A percentile compares a stretch with the other conserved stretches of the same genome.
Evolutionary conservation across 2,797 vertebrate genomes (phyloP).

Genomic region (Cuculus canorus): DNA sequence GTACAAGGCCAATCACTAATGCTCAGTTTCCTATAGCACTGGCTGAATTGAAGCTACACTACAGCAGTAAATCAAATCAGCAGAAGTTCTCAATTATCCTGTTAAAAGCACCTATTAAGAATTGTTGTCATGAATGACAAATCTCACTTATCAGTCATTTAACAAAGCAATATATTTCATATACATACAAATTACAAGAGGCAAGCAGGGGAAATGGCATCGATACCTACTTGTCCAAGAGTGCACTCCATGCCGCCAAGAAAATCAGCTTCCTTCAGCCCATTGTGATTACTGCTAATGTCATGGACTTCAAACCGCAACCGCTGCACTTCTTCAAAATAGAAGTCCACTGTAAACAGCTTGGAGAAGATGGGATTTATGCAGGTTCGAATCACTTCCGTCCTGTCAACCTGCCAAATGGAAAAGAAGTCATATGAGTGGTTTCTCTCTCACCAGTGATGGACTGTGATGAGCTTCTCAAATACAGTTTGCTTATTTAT

Average conservation of each 20-base stretch:
- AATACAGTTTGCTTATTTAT: not conserved
- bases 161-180: not conserved
- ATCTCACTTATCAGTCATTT: not conserved
- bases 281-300: conserved; percentile 96
- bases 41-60: not conserved
- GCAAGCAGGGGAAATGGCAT: not conserved
- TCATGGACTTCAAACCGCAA: conserved; percentile 95
- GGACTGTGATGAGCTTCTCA: not conserved
- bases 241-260: conserved; percentile 97
- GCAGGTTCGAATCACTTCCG: conserved; percentile 96
- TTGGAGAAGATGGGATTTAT: conserved; percentile 95
- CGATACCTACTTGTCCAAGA: conserved; percentile 87
- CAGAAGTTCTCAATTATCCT: not conserved
- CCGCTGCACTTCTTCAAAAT: conserved; percentile 97
- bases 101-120: not conserved
- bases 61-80: not conserved
- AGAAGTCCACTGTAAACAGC: conserved; percentile 96
- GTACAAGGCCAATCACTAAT: not conserved
- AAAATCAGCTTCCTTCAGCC: conserved; percentile 95
- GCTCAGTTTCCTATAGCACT: not conserved
- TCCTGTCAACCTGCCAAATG: conserved; percentile 90
- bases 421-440: not conserved
- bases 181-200: accelerated
- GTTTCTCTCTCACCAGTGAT: not conserved
- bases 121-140: not conserved